A percentile compares a stretch with the other conserved stretches of the same genome.
Evolutionary conservation across 2,888 invertebrate species (phyloP).

Genomic region (Escarpia spicata): DNA sequence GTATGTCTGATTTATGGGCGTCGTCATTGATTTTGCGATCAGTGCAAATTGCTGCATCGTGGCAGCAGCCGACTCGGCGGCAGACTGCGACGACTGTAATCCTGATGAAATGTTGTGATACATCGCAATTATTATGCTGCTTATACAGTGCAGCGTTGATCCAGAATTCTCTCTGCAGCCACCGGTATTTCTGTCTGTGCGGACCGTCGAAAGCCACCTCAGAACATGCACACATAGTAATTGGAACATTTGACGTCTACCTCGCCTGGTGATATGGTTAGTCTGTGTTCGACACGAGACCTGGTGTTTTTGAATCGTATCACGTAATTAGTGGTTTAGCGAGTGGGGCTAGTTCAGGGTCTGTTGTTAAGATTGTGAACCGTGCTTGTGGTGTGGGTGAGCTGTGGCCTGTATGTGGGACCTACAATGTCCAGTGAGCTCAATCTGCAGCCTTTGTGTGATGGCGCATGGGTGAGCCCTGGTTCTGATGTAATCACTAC

Average conservation of each 20-base stretch:
- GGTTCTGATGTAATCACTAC: background rate
- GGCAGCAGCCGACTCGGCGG: background rate
- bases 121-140: conserved; percentile 16
- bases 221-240: background rate
- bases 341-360: background rate
- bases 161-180: background rate
- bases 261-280: background rate
- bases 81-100: conserved; percentile 12
- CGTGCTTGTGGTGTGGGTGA: background rate
- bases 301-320: background rate
- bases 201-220: background rate
- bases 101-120: conserved; percentile 16
- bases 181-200: background rate
- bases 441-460: background rate
- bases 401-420: background rate
- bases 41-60: conserved; percentile 6
- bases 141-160: background rate
- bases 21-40: conserved; percentile 16
- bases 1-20: background rate
- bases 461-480: background rate
- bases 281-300: background rate
- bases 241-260: background rate
- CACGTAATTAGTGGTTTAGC: background rate
- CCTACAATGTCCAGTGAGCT: background rate
- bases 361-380: background rate